Evolutionary conservation across 2,113 vertebrate species (phyloP), one percentile per base, ranked within the genome.

Genomic region (Syrmaticus mikado): DNA sequence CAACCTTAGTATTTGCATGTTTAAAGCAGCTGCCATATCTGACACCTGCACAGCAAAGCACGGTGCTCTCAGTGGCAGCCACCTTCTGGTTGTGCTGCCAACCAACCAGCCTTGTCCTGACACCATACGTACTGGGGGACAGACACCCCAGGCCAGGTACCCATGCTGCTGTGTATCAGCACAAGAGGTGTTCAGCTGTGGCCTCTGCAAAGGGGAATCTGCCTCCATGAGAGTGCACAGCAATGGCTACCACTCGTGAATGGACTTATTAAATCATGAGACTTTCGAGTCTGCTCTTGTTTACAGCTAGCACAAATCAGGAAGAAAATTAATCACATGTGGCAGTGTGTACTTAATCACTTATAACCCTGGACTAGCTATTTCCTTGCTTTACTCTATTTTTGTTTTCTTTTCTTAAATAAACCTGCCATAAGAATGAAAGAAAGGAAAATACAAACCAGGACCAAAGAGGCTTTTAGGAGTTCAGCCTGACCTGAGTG

Each of bases 341-440:
- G 87, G 64, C 90, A 94, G 41, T 24, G 83, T 83, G 82, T 90
- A 86, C 36, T 87, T 38, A 85, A 85, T 87, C 71, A 34, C 78
- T 91, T 60, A 7, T 15, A 77, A 46, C 64, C 34, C 68, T 16
- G 85, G 46, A 68, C 75, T 34, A 66, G 70, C 45, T 92, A 85
- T 89, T 95, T 96, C 91, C 94, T 96, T 14, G 78, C 87, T 96
- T 96, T 89, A 66, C 70, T 80, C 22, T 71, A 30, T 92, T 96
- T 91, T 91, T 89, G 75, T 92, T 95, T 94, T 94, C 73, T 93
- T 90, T 75, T 92, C 86, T 81, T 92, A 90, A 94, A 86, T 92
- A 95, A 97, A 95, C 74, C 53, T 74, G 53, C 70, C 71, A 2
- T 50, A 91, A 89, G 87, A 93, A 90, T 64, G 87, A 79, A 91